Base-by-base conservation (phyloP, 1,140 invertebrate genomes). In the Oncopeltus fasciatus region DNA sequence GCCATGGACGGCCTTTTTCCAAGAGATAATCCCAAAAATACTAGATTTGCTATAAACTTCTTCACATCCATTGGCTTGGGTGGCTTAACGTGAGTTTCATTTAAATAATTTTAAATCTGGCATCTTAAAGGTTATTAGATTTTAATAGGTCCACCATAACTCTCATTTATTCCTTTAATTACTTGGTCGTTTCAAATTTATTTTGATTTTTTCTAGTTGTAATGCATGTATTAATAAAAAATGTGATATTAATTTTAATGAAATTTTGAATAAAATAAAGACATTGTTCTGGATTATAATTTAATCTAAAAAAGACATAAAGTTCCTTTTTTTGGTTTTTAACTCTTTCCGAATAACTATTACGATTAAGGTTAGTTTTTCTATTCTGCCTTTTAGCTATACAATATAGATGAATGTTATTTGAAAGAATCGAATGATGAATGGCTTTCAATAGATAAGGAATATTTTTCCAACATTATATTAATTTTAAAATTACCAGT, bases 51-150 rank as follows among this genome's bases (percentile, higher is more conserved):
- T 0, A 99, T 99, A 51, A 99, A 99, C 71, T 99, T 98, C 74
- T 99, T 99, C 72, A 99, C 96, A 0, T 93, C 94, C 0, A 98
- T 98, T 73, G 96, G 95, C 68, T 77, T 99, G 20, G 96, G 95
- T 61, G 95, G 94, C 0, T 74, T 99, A 0, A 99, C 96, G 76
- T 83, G 75, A 79, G 79, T 77, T 31, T 21, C n/a, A 57, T 29
- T n/a, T 29, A 33, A 44, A 51, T 57, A 51, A 57, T 8, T 16
- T 38, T 38, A 14, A 38, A 38, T 38, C 5, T 8, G 31, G 14
- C 21, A 14, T 58, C 57, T 57, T 57, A 38, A 9, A 12, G 11
- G 4, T 29, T 26, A n/a, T 28, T 12, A n/a, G 5, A 28, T 21
- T 3, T 9, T 57, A 21, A n/a, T n/a, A 59, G 24, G 38, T 65